These are phyloP conservation scores for Luscinia luscinia DNA, from an alignment of 2,797 vertebrate species.

Conservation along the genomic window DNA sequence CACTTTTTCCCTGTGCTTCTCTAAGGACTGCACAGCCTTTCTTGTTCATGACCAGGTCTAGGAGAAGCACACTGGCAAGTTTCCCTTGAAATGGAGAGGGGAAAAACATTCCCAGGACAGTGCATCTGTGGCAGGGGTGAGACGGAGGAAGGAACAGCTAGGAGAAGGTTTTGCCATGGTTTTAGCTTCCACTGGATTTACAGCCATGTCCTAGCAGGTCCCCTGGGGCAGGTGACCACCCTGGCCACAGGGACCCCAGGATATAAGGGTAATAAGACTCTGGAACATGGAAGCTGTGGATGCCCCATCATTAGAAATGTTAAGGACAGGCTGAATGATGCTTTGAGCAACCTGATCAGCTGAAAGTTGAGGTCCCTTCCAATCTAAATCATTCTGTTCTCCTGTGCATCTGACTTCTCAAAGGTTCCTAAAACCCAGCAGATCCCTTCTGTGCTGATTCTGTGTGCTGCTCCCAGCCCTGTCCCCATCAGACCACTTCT, in stretches of 20 bases:
- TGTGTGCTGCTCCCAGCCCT: neutral
- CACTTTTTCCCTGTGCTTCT: neutral
- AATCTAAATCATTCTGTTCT: neutral
- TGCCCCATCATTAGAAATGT: neutral
- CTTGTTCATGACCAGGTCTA: neutral
- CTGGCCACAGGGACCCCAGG: neutral
- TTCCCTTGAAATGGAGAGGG: neutral
- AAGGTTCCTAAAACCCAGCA: neutral
- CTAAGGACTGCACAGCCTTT: neutral
- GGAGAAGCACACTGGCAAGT: neutral
- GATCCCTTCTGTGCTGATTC: neutral
- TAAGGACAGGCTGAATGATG: neutral
- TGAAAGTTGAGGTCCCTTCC: neutral
- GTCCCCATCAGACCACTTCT: neutral
- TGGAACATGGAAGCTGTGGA: neutral
- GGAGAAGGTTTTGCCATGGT: neutral
- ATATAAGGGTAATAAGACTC: neutral
- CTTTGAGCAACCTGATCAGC: neutral
- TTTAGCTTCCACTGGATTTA: neutral
- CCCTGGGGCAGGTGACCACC: too few relatives aligned
- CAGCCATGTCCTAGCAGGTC: neutral
- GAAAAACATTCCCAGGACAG: neutral
- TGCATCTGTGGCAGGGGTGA: fast-evolving
- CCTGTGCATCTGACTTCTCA: neutral
- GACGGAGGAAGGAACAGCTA: neutral